Conservation (phyloP, 2,113 vertebrate genomes). For the Sigmodon hispidus region DNA sequence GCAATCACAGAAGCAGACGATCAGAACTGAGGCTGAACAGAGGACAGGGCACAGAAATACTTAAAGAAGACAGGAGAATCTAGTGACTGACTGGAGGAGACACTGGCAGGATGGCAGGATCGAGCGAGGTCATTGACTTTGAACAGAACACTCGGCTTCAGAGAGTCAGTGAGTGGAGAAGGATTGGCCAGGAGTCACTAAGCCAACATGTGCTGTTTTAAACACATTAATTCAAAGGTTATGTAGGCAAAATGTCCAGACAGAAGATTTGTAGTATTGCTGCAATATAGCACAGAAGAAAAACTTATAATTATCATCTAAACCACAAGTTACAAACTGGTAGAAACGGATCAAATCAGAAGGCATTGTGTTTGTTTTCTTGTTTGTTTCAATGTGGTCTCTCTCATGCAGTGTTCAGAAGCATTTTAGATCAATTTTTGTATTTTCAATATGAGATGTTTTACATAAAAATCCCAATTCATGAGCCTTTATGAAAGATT, state of each 20-base stretch:
- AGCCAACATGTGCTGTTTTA: not conserved
- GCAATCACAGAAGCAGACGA: not conserved
- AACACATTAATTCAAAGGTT: not conserved
- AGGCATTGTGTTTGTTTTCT: not conserved
- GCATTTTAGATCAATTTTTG: not conserved
- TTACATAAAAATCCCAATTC: constrained; percentile 31
- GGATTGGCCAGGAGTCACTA: not conserved
- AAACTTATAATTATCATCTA: not conserved
- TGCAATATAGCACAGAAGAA: not conserved
- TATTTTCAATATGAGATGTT: not conserved
- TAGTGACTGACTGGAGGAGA: not conserved
- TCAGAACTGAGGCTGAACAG: not conserved
- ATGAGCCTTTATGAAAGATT: not conserved
- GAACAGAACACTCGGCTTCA: not conserved
- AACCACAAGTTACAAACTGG: not conserved
- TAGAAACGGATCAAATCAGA: not conserved
- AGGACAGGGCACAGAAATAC: not conserved
- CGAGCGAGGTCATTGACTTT: not conserved
- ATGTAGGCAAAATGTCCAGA: not conserved
- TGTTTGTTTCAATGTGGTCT: not conserved
- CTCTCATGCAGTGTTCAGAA: not conserved
- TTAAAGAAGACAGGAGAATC: not conserved
- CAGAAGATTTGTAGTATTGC: not conserved
- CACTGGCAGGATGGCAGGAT: not conserved
- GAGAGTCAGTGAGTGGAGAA: not conserved